Percentiles rank a stretch among this genome's conserved stretches.
Conservation (phyloP, 2,888 invertebrate species). For the Chrysomela aeneicollis region DNA sequence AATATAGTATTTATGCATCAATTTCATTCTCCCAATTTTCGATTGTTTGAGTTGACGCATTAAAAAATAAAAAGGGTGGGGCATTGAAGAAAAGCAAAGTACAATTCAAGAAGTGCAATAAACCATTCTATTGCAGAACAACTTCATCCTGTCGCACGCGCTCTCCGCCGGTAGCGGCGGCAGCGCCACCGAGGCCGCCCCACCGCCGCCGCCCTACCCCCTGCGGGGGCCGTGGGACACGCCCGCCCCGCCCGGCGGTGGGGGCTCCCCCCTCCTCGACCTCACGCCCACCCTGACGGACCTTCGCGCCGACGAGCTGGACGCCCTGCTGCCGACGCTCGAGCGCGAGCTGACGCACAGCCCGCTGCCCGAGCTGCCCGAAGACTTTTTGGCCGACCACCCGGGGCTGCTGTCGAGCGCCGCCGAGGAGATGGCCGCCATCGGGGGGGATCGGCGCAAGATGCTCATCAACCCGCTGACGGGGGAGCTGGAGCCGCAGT, state of each 20-base stretch:
- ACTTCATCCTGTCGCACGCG: not conserved
- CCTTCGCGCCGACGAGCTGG: constrained; percentile 66
- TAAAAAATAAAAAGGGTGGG: too few species aligned
- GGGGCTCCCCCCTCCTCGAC: constrained; percentile 57
- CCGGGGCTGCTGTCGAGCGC: constrained; percentile 35
- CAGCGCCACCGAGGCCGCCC: too few species aligned
- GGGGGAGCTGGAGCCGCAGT: constrained; percentile 83
- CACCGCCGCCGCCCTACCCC: too few species aligned
- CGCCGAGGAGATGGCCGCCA: constrained; percentile 60
- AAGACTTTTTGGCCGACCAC: constrained; percentile 55
- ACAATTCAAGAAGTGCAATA: too few species aligned
- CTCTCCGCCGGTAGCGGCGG: too few species aligned
- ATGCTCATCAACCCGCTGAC: constrained; percentile 91
- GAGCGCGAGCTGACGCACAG: constrained; percentile 67
- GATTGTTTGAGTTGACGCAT: too few species aligned
- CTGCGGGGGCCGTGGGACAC: constrained; percentile 50
- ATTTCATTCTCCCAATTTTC: too few species aligned
- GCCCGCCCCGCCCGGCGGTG: constrained; percentile 40
- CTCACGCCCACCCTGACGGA: constrained; percentile 60
- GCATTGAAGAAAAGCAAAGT: too few species aligned
- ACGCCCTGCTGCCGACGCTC: constrained; percentile 70
- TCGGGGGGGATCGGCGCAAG: constrained; percentile 71
- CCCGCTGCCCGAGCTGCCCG: constrained; percentile 64
- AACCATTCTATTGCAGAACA: too few species aligned
- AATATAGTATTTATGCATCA: too few species aligned